Percentiles rank a stretch among this genome's conserved stretches.
phyloP scores from a whole-genome alignment of 2,888 invertebrate genomes.

The Amblyteles armatorius region DNA sequence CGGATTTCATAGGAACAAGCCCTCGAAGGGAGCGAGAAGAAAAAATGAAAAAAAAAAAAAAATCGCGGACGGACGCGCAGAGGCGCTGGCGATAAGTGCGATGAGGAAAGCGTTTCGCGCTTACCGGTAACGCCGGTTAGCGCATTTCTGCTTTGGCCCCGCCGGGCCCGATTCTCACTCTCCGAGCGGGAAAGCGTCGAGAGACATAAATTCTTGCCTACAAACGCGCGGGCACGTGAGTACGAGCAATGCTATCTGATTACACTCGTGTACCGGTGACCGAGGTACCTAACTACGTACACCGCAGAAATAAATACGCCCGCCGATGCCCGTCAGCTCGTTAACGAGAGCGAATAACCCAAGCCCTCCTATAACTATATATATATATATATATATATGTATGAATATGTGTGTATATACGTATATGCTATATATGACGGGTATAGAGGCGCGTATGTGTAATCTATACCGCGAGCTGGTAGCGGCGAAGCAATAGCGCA shows the following conservation, averaged over 20 bases:
- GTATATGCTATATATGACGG: too few relatives aligned
- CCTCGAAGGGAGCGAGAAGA: neutral
- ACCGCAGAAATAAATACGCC: slow-evolving; percentile 65
- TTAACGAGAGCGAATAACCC: slow-evolving; percentile 51
- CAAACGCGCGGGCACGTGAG: slow-evolving; percentile 58
- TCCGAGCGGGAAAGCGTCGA: slow-evolving; percentile 31
- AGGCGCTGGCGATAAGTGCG: slow-evolving; percentile 53
- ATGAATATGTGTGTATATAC: too few relatives aligned
- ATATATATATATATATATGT: neutral
- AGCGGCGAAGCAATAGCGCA: slow-evolving; percentile 36
- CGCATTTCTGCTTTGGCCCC: slow-evolving; percentile 12
- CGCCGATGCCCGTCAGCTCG: slow-evolving; percentile 64
- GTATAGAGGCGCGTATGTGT: slow-evolving; percentile 42
- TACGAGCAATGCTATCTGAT: slow-evolving; percentile 70
- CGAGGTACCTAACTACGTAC: slow-evolving; percentile 64
- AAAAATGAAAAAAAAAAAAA: neutral
- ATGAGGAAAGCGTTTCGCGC: slow-evolving; percentile 39
- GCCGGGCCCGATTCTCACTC: slow-evolving; percentile 4
- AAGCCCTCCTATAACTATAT: slow-evolving; percentile 34
- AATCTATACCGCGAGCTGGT: slow-evolving; percentile 60
- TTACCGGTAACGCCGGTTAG: slow-evolving; percentile 9
- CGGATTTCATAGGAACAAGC: slow-evolving; percentile 75
- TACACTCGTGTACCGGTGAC: slow-evolving; percentile 62
- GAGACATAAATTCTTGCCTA: slow-evolving; percentile 66
- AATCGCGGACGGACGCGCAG: neutral